Conservation (phyloP, 2,113 vertebrate species). For the Catagonus wagneri region DNA sequence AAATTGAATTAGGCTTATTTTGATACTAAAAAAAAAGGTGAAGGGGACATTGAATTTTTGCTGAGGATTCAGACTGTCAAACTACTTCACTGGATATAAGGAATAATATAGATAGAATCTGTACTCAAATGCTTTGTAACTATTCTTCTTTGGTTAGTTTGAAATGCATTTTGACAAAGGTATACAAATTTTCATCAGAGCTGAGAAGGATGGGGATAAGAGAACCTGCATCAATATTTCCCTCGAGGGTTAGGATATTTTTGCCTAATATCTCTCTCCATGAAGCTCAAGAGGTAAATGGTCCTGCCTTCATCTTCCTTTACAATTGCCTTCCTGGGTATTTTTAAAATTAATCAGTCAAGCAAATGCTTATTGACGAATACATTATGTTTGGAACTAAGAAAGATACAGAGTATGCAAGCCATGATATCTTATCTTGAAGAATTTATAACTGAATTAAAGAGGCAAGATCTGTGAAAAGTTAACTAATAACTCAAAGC, state of each 20-base stretch:
- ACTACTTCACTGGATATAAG: constrained; percentile 66
- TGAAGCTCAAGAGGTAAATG: constrained; percentile 58
- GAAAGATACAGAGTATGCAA: constrained; percentile 58
- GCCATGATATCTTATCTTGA: constrained; percentile 35
- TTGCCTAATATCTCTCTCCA: constrained; percentile 50
- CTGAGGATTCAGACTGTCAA: constrained; percentile 51
- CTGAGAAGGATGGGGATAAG: constrained; percentile 44
- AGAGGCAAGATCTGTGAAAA: constrained; percentile 61
- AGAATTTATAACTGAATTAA: constrained; percentile 63
- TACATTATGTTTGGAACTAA: background rate
- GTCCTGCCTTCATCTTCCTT: constrained; percentile 47
- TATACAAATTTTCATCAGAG: constrained; percentile 72
- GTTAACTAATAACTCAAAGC: constrained; percentile 46
- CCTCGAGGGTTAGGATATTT: constrained; percentile 66
- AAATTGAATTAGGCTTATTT: constrained; percentile 65
- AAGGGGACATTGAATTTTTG: constrained; percentile 70
- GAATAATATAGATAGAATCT: constrained; percentile 66
- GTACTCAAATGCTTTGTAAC: constrained; percentile 64
- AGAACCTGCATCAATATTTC: constrained; percentile 63
- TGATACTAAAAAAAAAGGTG: constrained; percentile 67
- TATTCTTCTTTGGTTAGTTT: constrained; percentile 65
- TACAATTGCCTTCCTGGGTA: constrained; percentile 70
- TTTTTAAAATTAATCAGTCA: constrained; percentile 79
- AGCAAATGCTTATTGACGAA: constrained; percentile 77
- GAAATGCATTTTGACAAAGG: constrained; percentile 71